Base-by-base conservation (phyloP, 2,113 vertebrate genomes). In the Dunckerocampus dactyliophorus region DNA sequence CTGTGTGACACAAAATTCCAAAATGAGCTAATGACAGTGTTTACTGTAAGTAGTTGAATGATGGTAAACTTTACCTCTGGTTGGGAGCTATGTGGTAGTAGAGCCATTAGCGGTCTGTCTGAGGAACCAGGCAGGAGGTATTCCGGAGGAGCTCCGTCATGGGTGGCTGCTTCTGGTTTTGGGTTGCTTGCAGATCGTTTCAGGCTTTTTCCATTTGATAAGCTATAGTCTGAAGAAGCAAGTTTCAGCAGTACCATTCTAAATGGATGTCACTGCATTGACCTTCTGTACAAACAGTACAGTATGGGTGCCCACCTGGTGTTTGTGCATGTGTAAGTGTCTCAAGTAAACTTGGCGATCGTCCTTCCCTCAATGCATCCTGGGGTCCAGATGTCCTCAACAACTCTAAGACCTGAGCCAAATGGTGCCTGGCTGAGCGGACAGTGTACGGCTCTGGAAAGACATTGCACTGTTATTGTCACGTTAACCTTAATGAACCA, bases 91-190 rank as follows among this genome's bases (percentile, higher is more conserved):
- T 92, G 89, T 34, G 85, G 90, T 8, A 93, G 76, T 53, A 87
- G 62, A 11, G 86, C 82, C 81, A 92, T 82, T 31, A 92, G 80
- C 0, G 90, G 92, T 45, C 86, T 87, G 13, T 93, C 92, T 20
- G 69, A 74, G 47, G 87, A 89, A 20, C 92, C 91, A 21, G 92
- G 92, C 2, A 90, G 87, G 39, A 93, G 89, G 73, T 90, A 91
- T 17, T 90, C 90, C n/a, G 92, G 91, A 11, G 83, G 88, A 20
- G 55, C 59, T 37, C 80, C 86, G 45, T 90, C 88, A 71, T 88
- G 85, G 45, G 59, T 77, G 8, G 66, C 57, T 17, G 86, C 71
- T 54, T 90, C 88, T 69, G 86, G 63, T 75, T 89, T 89, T 65
- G 85, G 76, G 62, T 91, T 89, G 67, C 80, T 83, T 54, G 71